Evolutionary conservation across 2,888 invertebrate species (phyloP), one percentile per base, ranked within the genome.

Genomic region (Spilosoma lubricipeda): DNA sequence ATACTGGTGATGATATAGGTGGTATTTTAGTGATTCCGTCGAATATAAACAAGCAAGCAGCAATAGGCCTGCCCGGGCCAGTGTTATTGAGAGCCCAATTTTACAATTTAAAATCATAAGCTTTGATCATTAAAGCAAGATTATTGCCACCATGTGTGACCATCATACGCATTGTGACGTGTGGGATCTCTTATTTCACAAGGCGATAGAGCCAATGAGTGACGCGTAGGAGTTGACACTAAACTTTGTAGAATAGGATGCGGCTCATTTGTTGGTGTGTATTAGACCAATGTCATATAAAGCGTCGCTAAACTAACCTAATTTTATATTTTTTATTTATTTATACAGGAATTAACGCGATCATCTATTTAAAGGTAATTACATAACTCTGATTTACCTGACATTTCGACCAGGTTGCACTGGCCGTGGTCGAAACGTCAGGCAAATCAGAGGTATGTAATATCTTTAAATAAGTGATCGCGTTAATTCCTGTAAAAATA

Each of bases 241-340:
- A 93, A 93, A 93, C 93, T 94, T 90, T 89, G 89, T 90, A 88
- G 91, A 91, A 90, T 90, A 94, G 94, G 95, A 95, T 93, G 93
- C 90, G 87, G 85, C 90, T 90, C 89, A 93, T 94, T 94, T 91
- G 91, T 90, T 91, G 88, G 89, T 90, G 77, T 83, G 81, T 76
- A 74, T 81, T 75, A 77, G 78, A 76, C 73, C 67, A 76, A 71
- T 71, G 75, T 76, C 78, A 77, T 23, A 33, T 18, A 20, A 52
- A 69, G 36, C 59, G 23, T 70, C n/a, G 11, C 5, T 23, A 42
- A 7, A 36, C 11, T 45, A 11, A 33, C 13, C 39, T 39, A n/a
- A 9, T 27, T 69, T n/a, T 69, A 3, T 23, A n/a, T n/a, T n/a
- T n/a, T n/a, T n/a, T n/a, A n/a, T n/a, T n/a, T n/a, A n/a, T n/a